Base-by-base conservation (phyloP, 2,888 invertebrate species). In the Ormyrus labotus region DNA sequence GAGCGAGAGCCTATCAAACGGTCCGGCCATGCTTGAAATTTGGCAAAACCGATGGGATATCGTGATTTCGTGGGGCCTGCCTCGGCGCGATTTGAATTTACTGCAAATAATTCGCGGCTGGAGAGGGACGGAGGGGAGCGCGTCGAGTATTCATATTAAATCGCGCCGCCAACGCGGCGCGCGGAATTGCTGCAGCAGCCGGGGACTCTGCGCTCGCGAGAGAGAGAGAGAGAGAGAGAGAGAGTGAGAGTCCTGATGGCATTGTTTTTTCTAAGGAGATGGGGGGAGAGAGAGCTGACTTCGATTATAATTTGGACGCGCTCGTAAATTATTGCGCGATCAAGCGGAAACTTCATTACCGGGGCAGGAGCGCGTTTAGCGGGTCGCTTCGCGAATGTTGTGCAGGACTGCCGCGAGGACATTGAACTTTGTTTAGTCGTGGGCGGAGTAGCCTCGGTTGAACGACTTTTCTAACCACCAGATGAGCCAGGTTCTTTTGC, bases 21-120 rank as follows among this genome's bases (percentile, higher is more conserved):
- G 84, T 79, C 85, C 87, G 87, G 86, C 86, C 86, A 86, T 85
- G 86, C 88, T 86, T 86, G 86, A 87, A 87, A 87, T 87, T 87
- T 85, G 84, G 83, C 82, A 82, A 84, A 85, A 85, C 84, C 84
- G 83, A 81, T 74, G 84, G 84, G 86, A 86, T 87, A 86, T 87
- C 86, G 85, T 80, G 80, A 82, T 80, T 82, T 75, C 74, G 73
- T 60, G 19, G 58, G 50, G 34, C 57, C 64, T 45, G 58, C 50
- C 8, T 4, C 19, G 50, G 71, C 9, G 72, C 79, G 55, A 65
- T 71, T 76, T 61, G 80, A 76, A 80, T 80, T 80, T 71, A 80
- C 63, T 63, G 72, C 55, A 19, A 80, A 80, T 80, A 68, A 75
- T 80, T 65, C 61, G 69, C 50, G 57, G 48, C 34, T 34, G 8